A percentile compares a stretch with the other conserved stretches of the same genome.
Evolutionary conservation across 2,888 invertebrate species (phyloP).

Genomic region (Limnephilus rhombicus): DNA sequence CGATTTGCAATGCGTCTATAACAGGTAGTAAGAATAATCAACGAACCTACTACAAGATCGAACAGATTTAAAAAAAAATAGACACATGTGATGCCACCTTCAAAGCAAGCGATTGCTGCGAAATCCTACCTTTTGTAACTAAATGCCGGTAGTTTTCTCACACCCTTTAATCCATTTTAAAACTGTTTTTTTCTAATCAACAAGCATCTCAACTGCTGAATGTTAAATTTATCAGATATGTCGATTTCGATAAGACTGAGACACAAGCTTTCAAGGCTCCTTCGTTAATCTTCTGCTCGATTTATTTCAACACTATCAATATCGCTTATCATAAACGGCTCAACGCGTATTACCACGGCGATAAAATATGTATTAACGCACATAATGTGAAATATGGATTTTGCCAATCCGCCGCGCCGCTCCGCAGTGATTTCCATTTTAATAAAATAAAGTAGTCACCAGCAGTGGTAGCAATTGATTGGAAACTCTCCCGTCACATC

Average conservation of each 20-base stretch:
- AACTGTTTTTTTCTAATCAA: neutral
- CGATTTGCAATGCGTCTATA: too few species aligned
- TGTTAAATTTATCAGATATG: neutral
- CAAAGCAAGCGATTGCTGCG: too few species aligned
- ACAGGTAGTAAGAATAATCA: too few species aligned
- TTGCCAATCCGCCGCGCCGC: constrained; percentile 17
- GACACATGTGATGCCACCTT: neutral
- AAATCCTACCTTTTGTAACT: neutral
- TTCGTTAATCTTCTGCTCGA: neutral
- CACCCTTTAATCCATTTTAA: neutral
- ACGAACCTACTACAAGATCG: too few species aligned
- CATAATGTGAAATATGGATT: constrained; percentile 45
- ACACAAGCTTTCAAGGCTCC: neutral
- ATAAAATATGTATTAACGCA: constrained; percentile 46
- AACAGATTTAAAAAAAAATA: too few species aligned
- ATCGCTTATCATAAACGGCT: constrained; percentile 2
- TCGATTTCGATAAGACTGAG: neutral
- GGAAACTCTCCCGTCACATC: constrained; percentile 19
- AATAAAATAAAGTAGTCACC: constrained; percentile 48
- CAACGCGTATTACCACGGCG: constrained; percentile 12
- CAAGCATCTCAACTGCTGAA: neutral
- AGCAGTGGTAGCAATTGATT: constrained; percentile 37
- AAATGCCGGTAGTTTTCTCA: neutral
- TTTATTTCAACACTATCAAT: neutral
- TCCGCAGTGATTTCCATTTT: constrained; percentile 39